Base-by-base conservation (phyloP, 1,140 invertebrate species). In the Dinoponera quadriceps region DNA sequence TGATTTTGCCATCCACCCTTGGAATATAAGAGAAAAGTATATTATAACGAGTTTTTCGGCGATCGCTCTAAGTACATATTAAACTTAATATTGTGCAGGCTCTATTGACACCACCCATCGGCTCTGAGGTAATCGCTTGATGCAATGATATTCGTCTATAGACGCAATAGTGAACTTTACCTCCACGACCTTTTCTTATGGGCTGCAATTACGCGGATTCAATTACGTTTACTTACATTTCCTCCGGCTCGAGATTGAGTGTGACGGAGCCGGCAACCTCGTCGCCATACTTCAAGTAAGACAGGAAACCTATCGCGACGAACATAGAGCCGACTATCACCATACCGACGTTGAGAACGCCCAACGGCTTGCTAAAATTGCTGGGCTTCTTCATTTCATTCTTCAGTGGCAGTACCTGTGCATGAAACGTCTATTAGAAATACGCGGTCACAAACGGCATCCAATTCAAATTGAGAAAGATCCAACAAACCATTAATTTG, bases 261-360 rank as follows among this genome's bases (percentile, higher is more conserved):
- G 97, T 97, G 1, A 98, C 95, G 73, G 96, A 97, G 14, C 96
- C 96, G 22, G 94, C 91, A 0, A 97, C 95, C 0, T 94, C 89
- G 1, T 97, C 96, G 4, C 97, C 97, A 94, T 96, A 98, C 88
- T 97, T 96, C 20, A 98, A 94, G 90, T 98, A 99, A 0, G 97
- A 97, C 48, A 98, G 95, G 91, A 98, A 97, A 62, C 98, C 98
- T 78, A 98, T 95, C 3, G 95, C 94, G 9, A 97, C 95, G 91
- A 98, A 98, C 84, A 98, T 95, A 55, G 91, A 72, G 1, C 96
- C 96, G 0, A 98, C 97, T 25, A 97, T 94, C 0, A 96, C 92
- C 98, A 98, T 98, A 54, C 97, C 97, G 2, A 97, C 95, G 91
- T 98, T 98, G 9, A 99, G 92, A 0, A 99, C 97, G 0, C 98